These are phyloP conservation scores for Diadophis punctatus DNA, from an alignment of 2,113 vertebrate genomes.

Conservation along the genomic window DNA sequence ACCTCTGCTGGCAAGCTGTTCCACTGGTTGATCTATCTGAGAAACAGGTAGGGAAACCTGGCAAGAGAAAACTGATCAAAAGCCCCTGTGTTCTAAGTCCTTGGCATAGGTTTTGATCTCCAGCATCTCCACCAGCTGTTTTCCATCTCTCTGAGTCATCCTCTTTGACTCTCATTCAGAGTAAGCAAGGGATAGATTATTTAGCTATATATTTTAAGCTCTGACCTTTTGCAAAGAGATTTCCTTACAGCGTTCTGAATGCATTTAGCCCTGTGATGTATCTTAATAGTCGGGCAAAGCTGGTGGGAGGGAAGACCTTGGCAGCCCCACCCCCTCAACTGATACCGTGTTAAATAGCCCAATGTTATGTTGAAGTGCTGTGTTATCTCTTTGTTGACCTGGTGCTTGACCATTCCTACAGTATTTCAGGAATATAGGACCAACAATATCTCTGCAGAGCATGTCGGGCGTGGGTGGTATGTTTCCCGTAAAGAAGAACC, in stretches of 20 bases:
- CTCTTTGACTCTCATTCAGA: not conserved
- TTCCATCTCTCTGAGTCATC: not conserved
- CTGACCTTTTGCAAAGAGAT: slow-evolving; percentile 17
- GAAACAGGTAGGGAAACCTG: not conserved
- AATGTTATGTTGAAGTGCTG: not conserved
- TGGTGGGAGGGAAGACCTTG: not conserved
- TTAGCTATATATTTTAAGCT: slow-evolving; percentile 11
- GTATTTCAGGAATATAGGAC: not conserved
- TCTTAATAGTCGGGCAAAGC: not conserved
- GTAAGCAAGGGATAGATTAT: not conserved
- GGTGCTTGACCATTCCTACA: not conserved
- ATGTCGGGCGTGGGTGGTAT: rapidly evolving
- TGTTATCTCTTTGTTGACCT: not conserved
- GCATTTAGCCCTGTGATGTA: not conserved
- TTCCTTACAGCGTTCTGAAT: not conserved
- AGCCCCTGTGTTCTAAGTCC: not conserved
- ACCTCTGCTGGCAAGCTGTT: too few relatives aligned
- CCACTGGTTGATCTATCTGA: too few relatives aligned
- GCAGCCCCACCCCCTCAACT: not conserved
- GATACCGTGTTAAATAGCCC: not conserved
- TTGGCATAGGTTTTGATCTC: not conserved
- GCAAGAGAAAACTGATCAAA: not conserved
- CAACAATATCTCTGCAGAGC: not conserved
- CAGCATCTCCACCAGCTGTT: not conserved
- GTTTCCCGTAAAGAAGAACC: not conserved